Conservation (phyloP, 92 coral and sea anemone species). For the Palythoa heliodiscus region DNA sequence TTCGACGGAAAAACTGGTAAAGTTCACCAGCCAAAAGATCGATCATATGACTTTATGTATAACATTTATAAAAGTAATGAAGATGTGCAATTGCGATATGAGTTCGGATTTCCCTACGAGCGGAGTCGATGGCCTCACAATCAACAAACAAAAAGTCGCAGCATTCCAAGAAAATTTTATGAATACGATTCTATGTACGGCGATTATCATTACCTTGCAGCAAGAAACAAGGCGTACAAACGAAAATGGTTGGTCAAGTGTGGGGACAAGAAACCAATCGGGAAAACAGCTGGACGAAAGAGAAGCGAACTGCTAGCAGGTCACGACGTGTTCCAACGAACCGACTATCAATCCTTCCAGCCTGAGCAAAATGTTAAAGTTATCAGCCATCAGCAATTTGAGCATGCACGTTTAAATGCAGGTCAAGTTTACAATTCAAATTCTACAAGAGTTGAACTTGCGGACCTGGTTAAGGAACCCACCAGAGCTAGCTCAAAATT, state of each 20-base stretch:
- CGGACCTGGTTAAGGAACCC: neutral
- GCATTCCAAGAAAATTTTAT: neutral
- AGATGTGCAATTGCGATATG: constrained; percentile 52
- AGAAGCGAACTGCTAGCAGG: constrained; percentile 16
- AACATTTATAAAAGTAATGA: constrained; percentile 28
- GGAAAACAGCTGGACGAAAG: constrained; percentile 33
- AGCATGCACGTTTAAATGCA: neutral
- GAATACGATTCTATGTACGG: constrained; percentile 1
- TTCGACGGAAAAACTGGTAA: constrained; percentile 50
- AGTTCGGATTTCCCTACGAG: constrained; percentile 60
- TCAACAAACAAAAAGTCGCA: constrained; percentile 8
- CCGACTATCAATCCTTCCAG: neutral
- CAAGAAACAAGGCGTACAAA: constrained; percentile 9
- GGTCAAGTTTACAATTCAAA: neutral
- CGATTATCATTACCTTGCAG: constrained; percentile 13
- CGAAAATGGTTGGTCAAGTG: constrained; percentile 29
- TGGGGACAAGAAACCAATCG: constrained; percentile 13
- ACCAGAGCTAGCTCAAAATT: neutral
- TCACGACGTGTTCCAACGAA: neutral
- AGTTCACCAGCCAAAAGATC: constrained; percentile 47
- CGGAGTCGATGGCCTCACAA: constrained; percentile 46
- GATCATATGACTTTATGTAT: constrained; percentile 44
- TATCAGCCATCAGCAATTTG: constrained; percentile 11
- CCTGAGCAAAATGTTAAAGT: neutral
- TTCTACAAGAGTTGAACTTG: neutral